Base-by-base conservation (phyloP, 2,888 invertebrate genomes). In the Aphelenchoides bicaudatus region DNA sequence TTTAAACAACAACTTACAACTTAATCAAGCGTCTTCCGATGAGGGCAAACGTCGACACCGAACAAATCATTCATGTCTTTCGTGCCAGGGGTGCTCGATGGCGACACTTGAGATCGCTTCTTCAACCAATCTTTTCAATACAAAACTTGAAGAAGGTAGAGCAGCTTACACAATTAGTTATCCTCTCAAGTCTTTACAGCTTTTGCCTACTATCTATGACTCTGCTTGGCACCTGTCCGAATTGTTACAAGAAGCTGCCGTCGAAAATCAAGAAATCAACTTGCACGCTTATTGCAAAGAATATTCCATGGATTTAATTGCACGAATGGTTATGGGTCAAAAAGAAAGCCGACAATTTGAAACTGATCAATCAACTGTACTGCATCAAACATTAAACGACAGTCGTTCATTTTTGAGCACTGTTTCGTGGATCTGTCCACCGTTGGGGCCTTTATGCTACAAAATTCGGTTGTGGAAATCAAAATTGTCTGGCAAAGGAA, bases 241-340 rank as follows among this genome's bases (percentile, higher is more conserved):
- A 0, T 74, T 80, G 10, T 66, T 83, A 23, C 71, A 74, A 5
- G 68, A 77, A n/a, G 67, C 77, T 13, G 65, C 70, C 3, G 67
- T 68, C 3, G 66, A 69, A 2, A 66, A 67, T 2, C 68, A 74
- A 52, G 62, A 72, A 3, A 72, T 83, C 31, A 80, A 83, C 56
- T 79, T 82, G 29, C 79, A 81, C 60, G 73, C 76, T 73, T 63
- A 28, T 13, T 81, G 80, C 59, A 82, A 83, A 70, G 80, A 82
- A 1, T 73, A 83, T 23, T 83, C 84, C 0, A 78, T 84, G 62
- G 83, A 84, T 60, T 80, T 82, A 1, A 84, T 84, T 53, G 79
- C 80, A 6, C 78, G 81, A 23, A 81, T 82, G 66, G 84, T 82
- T 0, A 74, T 84, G 43, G 83, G 71, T 2, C 63, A 64, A 38